A percentile compares a stretch with the other conserved stretches of the same genome.
Conservation (phyloP, 1,140 invertebrate genomes). For the Drosophila carrolli region DNA sequence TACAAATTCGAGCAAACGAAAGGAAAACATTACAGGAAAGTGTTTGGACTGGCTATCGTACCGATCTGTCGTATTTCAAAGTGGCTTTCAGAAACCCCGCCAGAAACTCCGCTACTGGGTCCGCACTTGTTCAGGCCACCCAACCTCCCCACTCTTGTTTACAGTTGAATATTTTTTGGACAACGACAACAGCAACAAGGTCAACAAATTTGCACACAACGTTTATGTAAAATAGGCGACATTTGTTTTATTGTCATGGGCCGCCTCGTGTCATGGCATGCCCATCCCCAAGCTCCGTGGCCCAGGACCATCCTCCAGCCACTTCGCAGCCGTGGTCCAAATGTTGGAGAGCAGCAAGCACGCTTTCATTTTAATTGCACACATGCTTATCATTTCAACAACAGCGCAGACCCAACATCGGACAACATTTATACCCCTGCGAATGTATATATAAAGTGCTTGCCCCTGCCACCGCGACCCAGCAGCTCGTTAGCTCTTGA, state of each 20-base stretch:
- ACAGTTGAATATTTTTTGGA: conserved; percentile 57
- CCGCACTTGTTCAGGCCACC: not conserved
- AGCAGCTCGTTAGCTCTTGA: conserved; percentile 67
- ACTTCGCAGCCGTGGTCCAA: conserved; percentile 47
- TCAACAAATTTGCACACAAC: conserved; percentile 71
- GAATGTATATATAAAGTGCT: conserved; percentile 16
- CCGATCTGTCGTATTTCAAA: not conserved
- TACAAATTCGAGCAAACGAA: not conserved
- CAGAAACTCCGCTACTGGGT: conserved; percentile 10
- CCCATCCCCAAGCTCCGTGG: not conserved
- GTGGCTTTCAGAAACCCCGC: not conserved
- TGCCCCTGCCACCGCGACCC: conserved; percentile 3
- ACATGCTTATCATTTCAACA: conserved; percentile 83
- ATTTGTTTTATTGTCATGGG: conserved; percentile 79
- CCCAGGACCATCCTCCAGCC: conserved; percentile 10
- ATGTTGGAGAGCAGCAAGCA: conserved; percentile 57
- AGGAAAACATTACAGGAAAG: not conserved
- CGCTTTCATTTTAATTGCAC: conserved; percentile 83
- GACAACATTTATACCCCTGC: conserved; percentile 25
- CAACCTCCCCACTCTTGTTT: not conserved
- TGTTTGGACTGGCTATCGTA: not conserved
- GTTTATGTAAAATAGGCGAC: conserved; percentile 80
- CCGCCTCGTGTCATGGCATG: conserved; percentile 42
- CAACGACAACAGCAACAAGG: conserved; percentile 47
- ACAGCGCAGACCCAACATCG: conserved; percentile 38